Evolutionary conservation across 1,140 invertebrate species (phyloP).

Genomic region (Papilio machaon): DNA sequence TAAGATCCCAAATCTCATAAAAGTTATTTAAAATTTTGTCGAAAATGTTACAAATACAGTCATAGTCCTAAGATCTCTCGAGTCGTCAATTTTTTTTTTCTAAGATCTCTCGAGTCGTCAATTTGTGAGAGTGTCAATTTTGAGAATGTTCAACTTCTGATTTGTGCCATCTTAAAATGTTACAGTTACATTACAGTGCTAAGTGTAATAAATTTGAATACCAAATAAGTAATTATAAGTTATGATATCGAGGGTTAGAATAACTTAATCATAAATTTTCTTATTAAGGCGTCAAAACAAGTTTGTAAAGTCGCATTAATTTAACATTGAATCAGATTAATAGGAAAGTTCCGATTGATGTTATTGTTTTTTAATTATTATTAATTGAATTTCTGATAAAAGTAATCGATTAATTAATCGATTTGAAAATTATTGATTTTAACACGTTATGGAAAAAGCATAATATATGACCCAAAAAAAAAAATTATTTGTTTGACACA

Average conservation of each 20-base stretch:
- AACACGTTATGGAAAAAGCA: neutral
- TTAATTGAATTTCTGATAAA: neutral
- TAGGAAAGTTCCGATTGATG: neutral
- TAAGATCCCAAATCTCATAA: too few relatives aligned
- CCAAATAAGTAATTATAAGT: neutral
- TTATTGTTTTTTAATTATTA: constrained; percentile 1
- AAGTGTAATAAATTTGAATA: neutral
- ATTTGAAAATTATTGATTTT: neutral
- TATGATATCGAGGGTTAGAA: neutral
- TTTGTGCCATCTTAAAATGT: too few relatives aligned
- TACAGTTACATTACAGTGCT: too few relatives aligned
- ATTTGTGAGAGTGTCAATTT: too few relatives aligned
- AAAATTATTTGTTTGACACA: too few relatives aligned
- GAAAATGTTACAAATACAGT: too few relatives aligned
- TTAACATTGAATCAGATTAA: neutral
- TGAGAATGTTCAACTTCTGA: too few relatives aligned
- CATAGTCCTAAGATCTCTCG: too few relatives aligned
- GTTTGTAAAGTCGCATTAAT: neutral
- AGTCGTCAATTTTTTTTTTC: too few relatives aligned
- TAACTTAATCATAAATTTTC: neutral
- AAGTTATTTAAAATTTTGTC: too few relatives aligned
- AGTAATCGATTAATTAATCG: neutral
- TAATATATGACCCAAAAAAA: too few relatives aligned
- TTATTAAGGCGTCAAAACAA: neutral
- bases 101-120: too few relatives aligned